Evolutionary conservation across 2,888 invertebrate species (phyloP).

Genomic region (Furcula furcula): DNA sequence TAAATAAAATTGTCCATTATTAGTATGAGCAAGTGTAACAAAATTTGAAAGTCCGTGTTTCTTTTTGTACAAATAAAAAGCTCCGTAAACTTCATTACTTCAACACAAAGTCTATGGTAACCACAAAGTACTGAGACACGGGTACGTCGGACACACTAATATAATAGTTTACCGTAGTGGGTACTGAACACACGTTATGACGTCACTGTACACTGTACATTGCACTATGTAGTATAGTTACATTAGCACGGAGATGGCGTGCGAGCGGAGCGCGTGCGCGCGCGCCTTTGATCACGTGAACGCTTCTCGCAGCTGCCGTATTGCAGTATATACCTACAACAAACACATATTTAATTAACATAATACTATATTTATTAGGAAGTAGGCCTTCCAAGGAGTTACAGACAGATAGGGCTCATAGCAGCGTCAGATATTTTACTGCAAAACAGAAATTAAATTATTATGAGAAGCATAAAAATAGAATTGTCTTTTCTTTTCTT

Average conservation of each 20-base stretch:
- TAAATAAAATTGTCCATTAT: too few species aligned
- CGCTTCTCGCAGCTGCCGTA: constrained; percentile 52
- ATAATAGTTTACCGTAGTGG: too few species aligned
- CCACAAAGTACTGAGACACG: neutral
- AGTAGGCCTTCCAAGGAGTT: too few species aligned
- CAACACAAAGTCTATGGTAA: neutral
- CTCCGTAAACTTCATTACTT: neutral
- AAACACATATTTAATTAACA: neutral
- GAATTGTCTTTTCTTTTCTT: too few species aligned
- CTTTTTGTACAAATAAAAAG: neutral
- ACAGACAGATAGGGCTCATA: neutral
- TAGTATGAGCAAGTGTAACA: too few species aligned
- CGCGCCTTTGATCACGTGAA: constrained; percentile 37
- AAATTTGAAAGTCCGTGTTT: too few species aligned
- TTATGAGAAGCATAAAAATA: too few species aligned
- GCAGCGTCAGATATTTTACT: too few species aligned
- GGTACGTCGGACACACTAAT: neutral
- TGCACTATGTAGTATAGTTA: constrained; percentile 4
- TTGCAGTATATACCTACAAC: constrained; percentile 48
- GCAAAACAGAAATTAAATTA: too few species aligned
- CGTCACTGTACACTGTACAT: neutral
- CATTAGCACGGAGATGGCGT: constrained; percentile 12
- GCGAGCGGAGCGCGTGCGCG: constrained; percentile 2
- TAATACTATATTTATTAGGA: neutral
- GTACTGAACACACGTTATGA: neutral